These are phyloP conservation scores for Drosophila nasuta DNA, from an alignment of 1,140 invertebrate genomes.

Conservation along the genomic window DNA sequence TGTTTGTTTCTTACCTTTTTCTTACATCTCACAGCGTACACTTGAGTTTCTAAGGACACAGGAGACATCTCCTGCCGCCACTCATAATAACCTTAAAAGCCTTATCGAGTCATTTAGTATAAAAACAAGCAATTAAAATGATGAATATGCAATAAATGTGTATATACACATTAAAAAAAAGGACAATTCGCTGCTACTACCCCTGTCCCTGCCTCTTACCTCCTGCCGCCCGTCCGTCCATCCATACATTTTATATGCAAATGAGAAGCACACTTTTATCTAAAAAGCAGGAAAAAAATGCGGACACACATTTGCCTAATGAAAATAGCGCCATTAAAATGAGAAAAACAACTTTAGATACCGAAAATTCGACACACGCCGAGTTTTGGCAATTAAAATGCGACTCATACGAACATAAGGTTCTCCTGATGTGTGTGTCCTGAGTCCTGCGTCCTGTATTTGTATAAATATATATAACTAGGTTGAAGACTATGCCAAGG, in stretches of 20 bases:
- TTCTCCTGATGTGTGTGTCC: conserved; percentile 33
- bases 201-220: neutral
- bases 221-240: conserved; percentile 1
- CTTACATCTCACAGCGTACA: neutral
- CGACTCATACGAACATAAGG: conserved; percentile 64
- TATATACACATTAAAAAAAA: conserved; percentile 51
- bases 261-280: conserved; percentile 72
- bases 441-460: neutral
- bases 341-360: conserved; percentile 84
- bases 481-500: neutral
- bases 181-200: conserved; percentile 42
- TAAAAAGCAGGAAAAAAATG: conserved; percentile 54
- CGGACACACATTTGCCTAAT: conserved; percentile 83
- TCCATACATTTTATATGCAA: conserved; percentile 77
- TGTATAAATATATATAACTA: conserved; percentile 19
- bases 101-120: conserved; percentile 81
- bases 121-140: conserved; percentile 84
- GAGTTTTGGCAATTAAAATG: conserved; percentile 78
- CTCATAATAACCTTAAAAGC: conserved; percentile 76
- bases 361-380: conserved; percentile 75
- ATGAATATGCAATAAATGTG: conserved; percentile 83
- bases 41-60: conserved; percentile 14
- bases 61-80: conserved; percentile 23
- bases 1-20: neutral
- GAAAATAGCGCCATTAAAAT: conserved; percentile 84